phyloP scores from a whole-genome alignment of 2,888 invertebrate genomes.

The Orthonevra nobilis region DNA sequence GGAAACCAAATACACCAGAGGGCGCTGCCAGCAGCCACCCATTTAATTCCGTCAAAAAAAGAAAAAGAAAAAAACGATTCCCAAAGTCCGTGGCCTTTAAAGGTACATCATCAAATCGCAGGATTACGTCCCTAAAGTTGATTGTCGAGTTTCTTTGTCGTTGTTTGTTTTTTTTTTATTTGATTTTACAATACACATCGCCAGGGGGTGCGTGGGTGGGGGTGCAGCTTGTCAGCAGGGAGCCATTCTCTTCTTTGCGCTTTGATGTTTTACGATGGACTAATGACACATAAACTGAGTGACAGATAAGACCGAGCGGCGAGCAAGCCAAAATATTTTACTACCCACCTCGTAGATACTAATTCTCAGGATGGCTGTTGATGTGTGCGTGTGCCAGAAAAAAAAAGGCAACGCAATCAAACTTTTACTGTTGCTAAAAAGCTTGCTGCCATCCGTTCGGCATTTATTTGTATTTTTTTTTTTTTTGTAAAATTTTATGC shows the following conservation, averaged over 20 bases:
- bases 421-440: constrained; percentile 48
- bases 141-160: constrained; percentile 6
- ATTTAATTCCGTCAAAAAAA: constrained; percentile 15
- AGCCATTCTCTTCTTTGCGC: neutral
- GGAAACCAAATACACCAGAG: too few species aligned
- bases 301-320: constrained; percentile 49
- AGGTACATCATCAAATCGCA: constrained; percentile 13
- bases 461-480: neutral
- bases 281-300: constrained; percentile 65
- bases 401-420: constrained; percentile 35
- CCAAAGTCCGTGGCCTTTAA: constrained; percentile 11
- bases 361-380: neutral
- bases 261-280: constrained; percentile 64
- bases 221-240: too few species aligned
- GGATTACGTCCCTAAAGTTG: constrained; percentile 12
- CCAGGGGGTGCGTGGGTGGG: neutral
- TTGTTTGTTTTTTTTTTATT: too few species aligned
- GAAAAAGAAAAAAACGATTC: constrained; percentile 3
- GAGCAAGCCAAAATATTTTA: constrained; percentile 22
- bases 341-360: constrained; percentile 19
- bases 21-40: constrained; percentile 9
- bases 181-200: too few species aligned
- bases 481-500: constrained; percentile 42
- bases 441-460: constrained; percentile 32
- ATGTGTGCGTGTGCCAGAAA: neutral